Percentiles rank a stretch among this genome's conserved stretches.
These are phyloP conservation scores for Coregonus sp. DNA, from an alignment of 2,797 vertebrate genomes.

Conservation along the genomic window DNA sequence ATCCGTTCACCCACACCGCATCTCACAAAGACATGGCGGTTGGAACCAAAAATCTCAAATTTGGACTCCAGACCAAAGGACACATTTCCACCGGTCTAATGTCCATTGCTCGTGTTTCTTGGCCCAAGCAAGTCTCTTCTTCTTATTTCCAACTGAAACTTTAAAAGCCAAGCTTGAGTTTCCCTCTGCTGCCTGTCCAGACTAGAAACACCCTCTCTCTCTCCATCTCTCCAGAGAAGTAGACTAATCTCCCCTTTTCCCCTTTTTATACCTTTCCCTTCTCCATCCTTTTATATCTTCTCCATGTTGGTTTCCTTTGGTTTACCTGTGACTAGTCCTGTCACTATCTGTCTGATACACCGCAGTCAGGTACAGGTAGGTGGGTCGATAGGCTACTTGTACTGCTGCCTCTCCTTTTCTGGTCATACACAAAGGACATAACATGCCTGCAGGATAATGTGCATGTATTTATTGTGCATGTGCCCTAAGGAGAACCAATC, in stretches of 20 bases:
- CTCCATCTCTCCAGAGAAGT: neutral
- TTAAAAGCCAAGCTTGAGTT: no score
- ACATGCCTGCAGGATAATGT: neutral
- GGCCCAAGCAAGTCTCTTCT: no score
- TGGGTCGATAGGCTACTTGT: slow-evolving; percentile 17
- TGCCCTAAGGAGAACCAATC: neutral
- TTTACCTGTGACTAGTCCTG: neutral
- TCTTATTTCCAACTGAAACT: no score
- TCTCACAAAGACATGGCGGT: no score
- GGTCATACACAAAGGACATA: slow-evolving; percentile 9
- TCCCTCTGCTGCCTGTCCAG: neutral
- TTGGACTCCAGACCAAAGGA: no score
- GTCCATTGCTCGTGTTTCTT: no score
- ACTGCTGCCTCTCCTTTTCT: slow-evolving; percentile 30
- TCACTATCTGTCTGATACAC: slow-evolving; percentile 19
- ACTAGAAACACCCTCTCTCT: neutral
- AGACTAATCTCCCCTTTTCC: neutral
- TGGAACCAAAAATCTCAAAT: no score
- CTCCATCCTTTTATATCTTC: neutral
- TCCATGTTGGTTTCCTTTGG: neutral
- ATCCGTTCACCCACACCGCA: no score
- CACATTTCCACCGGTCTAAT: no score
- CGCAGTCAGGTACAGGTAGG: slow-evolving; percentile 4
- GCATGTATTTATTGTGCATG: neutral
- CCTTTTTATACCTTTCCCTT: neutral